Conservation (phyloP, 2,888 invertebrate species). For the Caenorhabditis sinica region DNA sequence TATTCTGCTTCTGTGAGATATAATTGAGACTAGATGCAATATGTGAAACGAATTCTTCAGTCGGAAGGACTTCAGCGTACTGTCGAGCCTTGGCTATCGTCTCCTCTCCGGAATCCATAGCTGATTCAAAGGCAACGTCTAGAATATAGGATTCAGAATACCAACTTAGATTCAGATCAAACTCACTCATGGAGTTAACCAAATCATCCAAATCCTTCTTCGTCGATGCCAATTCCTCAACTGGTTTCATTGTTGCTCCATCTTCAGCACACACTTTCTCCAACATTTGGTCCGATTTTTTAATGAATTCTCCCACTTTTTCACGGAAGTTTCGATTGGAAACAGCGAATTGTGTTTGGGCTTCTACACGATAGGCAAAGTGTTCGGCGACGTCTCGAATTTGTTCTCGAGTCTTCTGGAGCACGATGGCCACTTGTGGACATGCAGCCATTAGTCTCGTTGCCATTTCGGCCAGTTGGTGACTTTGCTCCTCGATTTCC, state of each 20-base stretch:
- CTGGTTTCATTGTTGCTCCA: slow-evolving; percentile 61
- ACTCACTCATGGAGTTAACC: slow-evolving; percentile 75
- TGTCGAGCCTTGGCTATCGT: slow-evolving; percentile 49
- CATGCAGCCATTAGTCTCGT: slow-evolving; percentile 85
- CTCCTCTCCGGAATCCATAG: slow-evolving; percentile 58
- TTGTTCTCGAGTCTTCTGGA: slow-evolving; percentile 88
- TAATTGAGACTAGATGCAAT: slow-evolving; percentile 51
- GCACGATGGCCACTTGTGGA: slow-evolving; percentile 87
- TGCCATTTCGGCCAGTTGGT: slow-evolving; percentile 89
- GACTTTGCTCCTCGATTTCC: slow-evolving; percentile 90
- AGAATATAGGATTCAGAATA: not conserved
- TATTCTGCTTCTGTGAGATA: slow-evolving; percentile 55
- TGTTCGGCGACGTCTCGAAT: slow-evolving; percentile 91
- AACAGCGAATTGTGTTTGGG: slow-evolving; percentile 89
- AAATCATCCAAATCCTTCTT: slow-evolving; percentile 83
- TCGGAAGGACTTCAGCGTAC: slow-evolving; percentile 56
- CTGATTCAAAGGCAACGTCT: slow-evolving; percentile 52
- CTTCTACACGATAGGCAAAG: slow-evolving; percentile 89
- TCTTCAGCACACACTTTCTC: slow-evolving; percentile 84
- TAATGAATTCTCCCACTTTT: slow-evolving; percentile 87
- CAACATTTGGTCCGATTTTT: slow-evolving; percentile 84
- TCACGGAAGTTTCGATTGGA: slow-evolving; percentile 89
- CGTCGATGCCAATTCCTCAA: slow-evolving; percentile 38
- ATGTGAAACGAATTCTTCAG: slow-evolving; percentile 57
- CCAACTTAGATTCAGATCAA: not conserved